Percentiles rank a stretch among this genome's conserved stretches.
phyloP scores from a whole-genome alignment of 1,140 invertebrate species.

The Drosophila trapezifrons region DNA sequence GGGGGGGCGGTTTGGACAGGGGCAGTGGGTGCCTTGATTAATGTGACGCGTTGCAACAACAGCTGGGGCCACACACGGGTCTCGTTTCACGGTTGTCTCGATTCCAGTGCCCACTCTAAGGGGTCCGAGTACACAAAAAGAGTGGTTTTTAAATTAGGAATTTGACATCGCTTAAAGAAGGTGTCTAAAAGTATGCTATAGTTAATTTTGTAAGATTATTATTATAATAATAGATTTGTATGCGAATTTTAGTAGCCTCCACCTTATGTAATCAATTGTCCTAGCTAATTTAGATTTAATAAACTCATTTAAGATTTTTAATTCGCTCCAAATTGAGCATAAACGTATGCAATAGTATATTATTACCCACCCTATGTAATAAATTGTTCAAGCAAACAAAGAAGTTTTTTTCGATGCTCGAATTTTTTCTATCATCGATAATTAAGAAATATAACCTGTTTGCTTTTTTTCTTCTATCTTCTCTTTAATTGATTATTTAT shows the following conservation, averaged over 20 bases:
- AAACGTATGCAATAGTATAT: background rate
- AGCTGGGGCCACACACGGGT: conserved; percentile 46
- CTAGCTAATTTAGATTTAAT: too few relatives aligned
- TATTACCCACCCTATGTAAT: background rate
- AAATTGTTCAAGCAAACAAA: background rate
- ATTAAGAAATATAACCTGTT: background rate
- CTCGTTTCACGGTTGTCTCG: conserved; percentile 29
- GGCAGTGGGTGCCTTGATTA: conserved; percentile 67
- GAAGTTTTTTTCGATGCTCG: too few relatives aligned
- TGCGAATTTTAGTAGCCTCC: too few relatives aligned
- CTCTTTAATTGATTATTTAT: too few relatives aligned
- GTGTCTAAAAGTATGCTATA: background rate
- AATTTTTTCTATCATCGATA: background rate
- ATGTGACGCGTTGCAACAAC: conserved; percentile 67
- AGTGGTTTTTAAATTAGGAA: background rate
- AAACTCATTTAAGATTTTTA: background rate
- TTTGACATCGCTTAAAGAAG: background rate
- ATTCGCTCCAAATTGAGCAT: background rate
- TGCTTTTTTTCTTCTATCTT: too few relatives aligned
- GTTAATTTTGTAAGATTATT: background rate
- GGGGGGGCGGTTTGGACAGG: conserved; percentile 34
- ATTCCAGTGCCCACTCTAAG: conserved; percentile 7
- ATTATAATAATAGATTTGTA: too few relatives aligned
- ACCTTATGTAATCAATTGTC: too few relatives aligned
- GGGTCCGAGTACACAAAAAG: conserved; percentile 5